Evolutionary conservation across 2,797 vertebrate species (phyloP), one percentile per base, ranked within the genome.

Genomic region (Gymnoscopelus microlampas): DNA sequence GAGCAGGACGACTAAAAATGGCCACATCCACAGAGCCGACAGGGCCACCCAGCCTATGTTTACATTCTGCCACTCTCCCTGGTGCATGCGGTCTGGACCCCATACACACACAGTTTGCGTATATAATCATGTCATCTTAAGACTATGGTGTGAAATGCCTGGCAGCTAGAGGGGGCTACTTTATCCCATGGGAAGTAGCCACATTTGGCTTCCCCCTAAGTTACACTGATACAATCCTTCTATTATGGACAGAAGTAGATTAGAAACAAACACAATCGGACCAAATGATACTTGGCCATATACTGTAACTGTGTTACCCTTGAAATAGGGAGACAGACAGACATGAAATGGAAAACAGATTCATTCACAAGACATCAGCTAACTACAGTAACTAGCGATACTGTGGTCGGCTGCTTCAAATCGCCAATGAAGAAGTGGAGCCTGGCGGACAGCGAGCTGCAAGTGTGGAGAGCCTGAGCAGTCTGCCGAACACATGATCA

Each of bases 51-150:
- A 88, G 81, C 35, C 69, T 63, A 60, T 87, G 82, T 83, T 92
- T 91, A 92, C 74, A 72, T 83, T 78, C 74, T 81, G 84, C 70
- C 85, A 75, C 75, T 85, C 80, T 79, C 77, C 51, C 55, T 48
- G 15, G 73, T 23, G 9, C 79, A 73, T 53, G 66, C 60, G 63
- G 65, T 68, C 64, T 68, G 64, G 71, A 71, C 73, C 77, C 66
- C 82, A 80, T 63, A 83, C 74, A 87, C 84, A 88, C 77, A 74
- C 59, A 63, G 19, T 63, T 10, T 80, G 85, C 85, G 83, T 89
- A 72, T 88, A 80, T 80, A 88, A 90, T 88, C 77, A 85, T 86
- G 77, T 86, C 88, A 89, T 88, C 82, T 86, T 76, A 74, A 44
- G 71, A 85, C 70, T 75, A 74, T 63, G 71, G 66, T 62, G 74